phyloP scores from a whole-genome alignment of 2,113 vertebrate species.

The Rhabdomys dilectus region DNA sequence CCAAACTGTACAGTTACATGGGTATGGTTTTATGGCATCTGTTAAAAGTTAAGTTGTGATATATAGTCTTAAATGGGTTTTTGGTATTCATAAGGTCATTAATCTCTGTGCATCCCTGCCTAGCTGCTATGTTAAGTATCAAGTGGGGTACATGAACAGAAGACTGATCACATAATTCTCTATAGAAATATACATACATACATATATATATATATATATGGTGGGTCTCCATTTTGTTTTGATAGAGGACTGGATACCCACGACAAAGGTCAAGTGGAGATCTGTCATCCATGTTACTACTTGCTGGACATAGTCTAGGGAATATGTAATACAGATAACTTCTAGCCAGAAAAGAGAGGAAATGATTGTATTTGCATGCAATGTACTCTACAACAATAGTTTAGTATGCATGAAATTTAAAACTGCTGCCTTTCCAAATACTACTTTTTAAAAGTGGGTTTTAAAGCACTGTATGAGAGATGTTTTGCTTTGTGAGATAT shows the following conservation, averaged over 20 bases:
- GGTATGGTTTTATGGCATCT: conserved; percentile 82
- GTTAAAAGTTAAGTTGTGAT: conserved; percentile 83
- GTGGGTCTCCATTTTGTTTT: conserved; percentile 84
- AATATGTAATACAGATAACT: conserved; percentile 88
- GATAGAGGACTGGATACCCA: conserved; percentile 80
- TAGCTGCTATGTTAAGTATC: conserved; percentile 59
- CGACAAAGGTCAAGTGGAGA: conserved; percentile 85
- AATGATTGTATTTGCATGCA: conserved; percentile 92
- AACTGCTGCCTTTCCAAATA: conserved; percentile 85
- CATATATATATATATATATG: conserved; percentile 65
- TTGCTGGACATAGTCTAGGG: conserved; percentile 85
- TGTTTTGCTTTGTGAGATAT: conserved; percentile 74
- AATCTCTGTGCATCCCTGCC: conserved; percentile 81
- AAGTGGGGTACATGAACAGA: conserved; percentile 60
- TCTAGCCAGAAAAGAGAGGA: conserved; percentile 89
- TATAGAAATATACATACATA: conserved; percentile 76
- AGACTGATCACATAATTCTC: conserved; percentile 61
- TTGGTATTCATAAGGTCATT: conserved; percentile 71
- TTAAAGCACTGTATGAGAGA: conserved; percentile 67
- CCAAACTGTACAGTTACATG: conserved; percentile 76
- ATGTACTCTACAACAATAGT: conserved; percentile 89
- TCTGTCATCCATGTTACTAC: conserved; percentile 86
- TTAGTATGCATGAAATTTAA: conserved; percentile 90
- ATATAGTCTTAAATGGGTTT: conserved; percentile 67
- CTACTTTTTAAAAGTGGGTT: conserved; percentile 78